These are phyloP conservation scores for Zaprionus lachaisei DNA, from an alignment of 1,140 invertebrate genomes.

Conservation along the genomic window DNA sequence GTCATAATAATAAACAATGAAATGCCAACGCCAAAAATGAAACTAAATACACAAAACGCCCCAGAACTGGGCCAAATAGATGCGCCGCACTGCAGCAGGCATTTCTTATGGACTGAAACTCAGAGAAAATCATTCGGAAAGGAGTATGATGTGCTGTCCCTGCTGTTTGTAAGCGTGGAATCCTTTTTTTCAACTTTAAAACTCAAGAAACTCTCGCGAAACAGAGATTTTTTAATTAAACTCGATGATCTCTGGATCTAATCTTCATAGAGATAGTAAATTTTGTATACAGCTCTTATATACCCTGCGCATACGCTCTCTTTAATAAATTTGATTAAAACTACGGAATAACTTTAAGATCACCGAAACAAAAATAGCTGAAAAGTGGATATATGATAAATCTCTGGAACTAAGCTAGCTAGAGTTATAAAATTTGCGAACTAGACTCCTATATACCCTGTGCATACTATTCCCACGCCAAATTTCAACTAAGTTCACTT, in stretches of 20 bases:
- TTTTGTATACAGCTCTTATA: not conserved
- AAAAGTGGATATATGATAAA: not conserved
- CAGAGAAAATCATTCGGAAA: not conserved
- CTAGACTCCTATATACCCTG: not conserved
- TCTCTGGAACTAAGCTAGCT: not conserved
- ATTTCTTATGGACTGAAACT: not conserved
- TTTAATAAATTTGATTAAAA: too few species aligned
- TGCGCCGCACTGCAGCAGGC: slow-evolving; percentile 40
- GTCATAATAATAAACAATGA: slow-evolving; percentile 76
- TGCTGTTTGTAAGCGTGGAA: not conserved
- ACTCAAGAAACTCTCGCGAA: too few species aligned
- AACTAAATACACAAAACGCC: slow-evolving; percentile 70
- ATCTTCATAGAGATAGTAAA: too few species aligned
- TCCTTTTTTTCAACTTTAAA: too few species aligned
- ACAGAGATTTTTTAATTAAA: too few species aligned
- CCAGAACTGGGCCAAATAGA: slow-evolving; percentile 61
- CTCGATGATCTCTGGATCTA: too few species aligned
- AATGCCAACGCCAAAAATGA: slow-evolving; percentile 74
- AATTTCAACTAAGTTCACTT: not conserved
- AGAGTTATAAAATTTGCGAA: not conserved
- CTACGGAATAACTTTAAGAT: not conserved
- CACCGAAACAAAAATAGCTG: not conserved
- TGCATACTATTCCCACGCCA: not conserved
- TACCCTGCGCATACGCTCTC: not conserved
- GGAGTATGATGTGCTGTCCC: not conserved